Percentiles rank a stretch among this genome's conserved stretches.
phyloP scores from a whole-genome alignment of 2,797 vertebrate genomes.

The Lagorchestes hirsutus region DNA sequence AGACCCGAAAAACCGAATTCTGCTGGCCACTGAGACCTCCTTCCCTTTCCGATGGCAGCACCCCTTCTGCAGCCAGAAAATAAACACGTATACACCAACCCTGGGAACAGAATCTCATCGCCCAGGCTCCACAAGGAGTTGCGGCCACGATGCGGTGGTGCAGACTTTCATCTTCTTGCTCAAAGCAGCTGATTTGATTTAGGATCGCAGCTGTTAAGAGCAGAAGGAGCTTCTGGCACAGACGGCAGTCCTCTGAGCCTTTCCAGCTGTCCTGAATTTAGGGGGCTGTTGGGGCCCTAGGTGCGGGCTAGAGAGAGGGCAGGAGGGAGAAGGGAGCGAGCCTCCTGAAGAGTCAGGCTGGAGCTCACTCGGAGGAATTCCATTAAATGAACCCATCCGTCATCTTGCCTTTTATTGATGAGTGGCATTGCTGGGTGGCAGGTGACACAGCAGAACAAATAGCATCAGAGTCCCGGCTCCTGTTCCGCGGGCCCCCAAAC shows the following conservation, averaged over 20 bases:
- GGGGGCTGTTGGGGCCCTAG: not conserved
- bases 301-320: constrained; percentile 41
- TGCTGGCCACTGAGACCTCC: not conserved
- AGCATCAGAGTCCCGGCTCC: constrained; percentile 92
- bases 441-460: constrained; percentile 96
- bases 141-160: constrained; percentile 63
- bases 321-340: constrained; percentile 59
- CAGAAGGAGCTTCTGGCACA: constrained; percentile 86
- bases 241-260: constrained; percentile 75
- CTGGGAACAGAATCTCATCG: not conserved
- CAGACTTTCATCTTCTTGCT: constrained; percentile 69
- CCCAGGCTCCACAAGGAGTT: not conserved
- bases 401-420: constrained; percentile 99
- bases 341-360: constrained; percentile 85
- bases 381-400: constrained; percentile 99
- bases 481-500: constrained; percentile 87
- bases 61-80: not conserved
- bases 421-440: constrained; percentile 96
- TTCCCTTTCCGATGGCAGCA: not conserved
- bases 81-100: not conserved
- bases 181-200: constrained; percentile 84
- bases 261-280: constrained; percentile 85
- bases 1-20: constrained; percentile 45
- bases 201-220: constrained; percentile 86
- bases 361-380: constrained; percentile 96